Evolutionary conservation across 2,797 vertebrate species (phyloP).

Genomic region (Pempheris klunzingeri): DNA sequence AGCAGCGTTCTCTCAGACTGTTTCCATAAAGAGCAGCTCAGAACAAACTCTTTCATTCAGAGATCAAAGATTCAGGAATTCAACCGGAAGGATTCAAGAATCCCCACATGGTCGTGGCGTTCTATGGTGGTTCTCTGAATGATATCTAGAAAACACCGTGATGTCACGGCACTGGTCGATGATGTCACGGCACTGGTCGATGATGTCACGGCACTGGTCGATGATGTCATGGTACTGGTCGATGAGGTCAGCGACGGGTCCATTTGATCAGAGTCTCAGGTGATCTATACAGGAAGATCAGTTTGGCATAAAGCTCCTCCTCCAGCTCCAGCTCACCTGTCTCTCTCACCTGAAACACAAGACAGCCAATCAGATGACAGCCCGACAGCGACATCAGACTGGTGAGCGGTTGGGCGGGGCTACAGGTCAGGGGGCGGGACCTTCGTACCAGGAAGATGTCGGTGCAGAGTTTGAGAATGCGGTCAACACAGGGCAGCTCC

Average conservation of each 20-base stretch:
- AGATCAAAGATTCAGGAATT: too few species aligned
- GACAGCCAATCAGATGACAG: slow-evolving; percentile 5
- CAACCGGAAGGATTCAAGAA: too few species aligned
- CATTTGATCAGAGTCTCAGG: slow-evolving; percentile 98
- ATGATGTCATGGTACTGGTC: not conserved
- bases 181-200: not conserved
- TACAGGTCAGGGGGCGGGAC: not conserved
- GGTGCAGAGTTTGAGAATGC: slow-evolving; percentile 95
- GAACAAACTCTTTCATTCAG: too few species aligned
- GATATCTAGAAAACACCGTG: not conserved
- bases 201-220: not conserved
- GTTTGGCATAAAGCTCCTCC: slow-evolving; percentile 95
- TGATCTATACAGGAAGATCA: slow-evolving; percentile 96
- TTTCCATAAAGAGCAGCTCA: too few species aligned
- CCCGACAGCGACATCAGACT: too few species aligned
- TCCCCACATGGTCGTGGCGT: too few species aligned
- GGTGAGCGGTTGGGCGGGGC: not conserved
- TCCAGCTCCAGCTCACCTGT: slow-evolving; percentile 95
- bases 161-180: not conserved
- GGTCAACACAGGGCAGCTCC: slow-evolving; percentile 94
- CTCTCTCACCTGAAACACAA: slow-evolving; percentile 80
- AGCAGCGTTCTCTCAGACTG: too few species aligned
- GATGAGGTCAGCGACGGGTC: slow-evolving; percentile 80
- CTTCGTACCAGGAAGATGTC: slow-evolving; percentile 93
- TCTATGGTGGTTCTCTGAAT: not conserved